Conservation (phyloP, 2,888 invertebrate genomes). For the Drymonia ruficornis region DNA sequence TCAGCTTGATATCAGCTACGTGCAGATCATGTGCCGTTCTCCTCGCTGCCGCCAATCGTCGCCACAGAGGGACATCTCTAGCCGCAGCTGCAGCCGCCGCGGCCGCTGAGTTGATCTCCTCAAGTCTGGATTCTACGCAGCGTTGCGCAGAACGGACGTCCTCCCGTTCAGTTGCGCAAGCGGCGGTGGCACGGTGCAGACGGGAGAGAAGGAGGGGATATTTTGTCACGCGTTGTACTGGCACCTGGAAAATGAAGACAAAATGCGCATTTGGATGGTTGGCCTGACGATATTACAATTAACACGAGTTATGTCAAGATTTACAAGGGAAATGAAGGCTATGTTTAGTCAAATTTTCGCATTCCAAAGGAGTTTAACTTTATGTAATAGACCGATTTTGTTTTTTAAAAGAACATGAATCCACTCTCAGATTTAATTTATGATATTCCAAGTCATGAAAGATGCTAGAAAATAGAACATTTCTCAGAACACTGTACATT, state of each 20-base stretch:
- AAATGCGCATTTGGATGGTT: not conserved
- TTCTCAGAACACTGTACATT: no score
- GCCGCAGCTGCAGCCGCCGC: slow-evolving; percentile 96
- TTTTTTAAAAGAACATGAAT: no score
- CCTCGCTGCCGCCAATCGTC: slow-evolving; percentile 92
- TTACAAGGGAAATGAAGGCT: no score
- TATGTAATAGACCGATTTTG: no score
- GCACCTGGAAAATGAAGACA: slow-evolving; percentile 86
- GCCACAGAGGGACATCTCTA: slow-evolving; percentile 94
- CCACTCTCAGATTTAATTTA: no score
- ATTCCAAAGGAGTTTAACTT: no score
- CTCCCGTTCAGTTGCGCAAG: slow-evolving; percentile 92
- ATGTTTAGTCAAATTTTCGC: no score
- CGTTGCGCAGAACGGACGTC: slow-evolving; percentile 94
- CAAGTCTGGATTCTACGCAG: slow-evolving; percentile 96
- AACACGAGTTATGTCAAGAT: no score
- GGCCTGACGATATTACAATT: no score
- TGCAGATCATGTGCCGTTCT: slow-evolving; percentile 93
- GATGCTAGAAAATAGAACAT: no score
- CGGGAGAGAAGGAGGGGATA: slow-evolving; percentile 96
- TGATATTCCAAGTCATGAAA: no score
- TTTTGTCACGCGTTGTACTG: slow-evolving; percentile 98
- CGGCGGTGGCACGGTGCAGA: slow-evolving; percentile 95
- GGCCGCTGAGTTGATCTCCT: slow-evolving; percentile 97
- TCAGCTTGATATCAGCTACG: slow-evolving; percentile 94